These are phyloP conservation scores for Festucalex cinctus DNA, from an alignment of 2,113 vertebrate genomes.

Conservation along the genomic window DNA sequence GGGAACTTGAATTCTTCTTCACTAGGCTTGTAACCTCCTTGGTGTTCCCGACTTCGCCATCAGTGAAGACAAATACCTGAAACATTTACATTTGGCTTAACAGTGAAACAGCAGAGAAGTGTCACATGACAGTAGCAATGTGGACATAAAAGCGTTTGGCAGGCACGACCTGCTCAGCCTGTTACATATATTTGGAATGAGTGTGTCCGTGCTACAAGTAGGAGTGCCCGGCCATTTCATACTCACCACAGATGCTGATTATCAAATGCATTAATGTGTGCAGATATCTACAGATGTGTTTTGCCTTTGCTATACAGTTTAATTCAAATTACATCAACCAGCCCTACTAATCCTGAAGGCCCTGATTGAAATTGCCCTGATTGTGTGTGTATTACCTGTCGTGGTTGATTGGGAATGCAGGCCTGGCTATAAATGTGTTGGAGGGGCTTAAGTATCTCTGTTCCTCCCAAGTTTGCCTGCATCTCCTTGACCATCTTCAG, in stretches of 20 bases:
- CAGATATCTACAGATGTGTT: neutral
- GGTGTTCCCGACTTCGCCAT: constrained; percentile 80
- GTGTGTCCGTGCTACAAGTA: neutral
- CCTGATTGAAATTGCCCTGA: no score
- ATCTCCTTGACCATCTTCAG: constrained; percentile 64
- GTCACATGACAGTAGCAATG: neutral
- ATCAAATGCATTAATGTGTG: neutral
- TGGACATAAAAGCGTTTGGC: neutral
- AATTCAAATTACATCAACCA: neutral
- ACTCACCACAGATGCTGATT: neutral
- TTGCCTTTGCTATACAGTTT: no score
- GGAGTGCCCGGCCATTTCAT: neutral
- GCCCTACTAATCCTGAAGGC: neutral
- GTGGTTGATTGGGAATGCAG: constrained; percentile 62
- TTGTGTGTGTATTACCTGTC: constrained; percentile 77
- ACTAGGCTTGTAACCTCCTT: constrained; percentile 75
- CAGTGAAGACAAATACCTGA: constrained; percentile 86
- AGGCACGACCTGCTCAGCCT: neutral
- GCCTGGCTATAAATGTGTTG: constrained; percentile 70
- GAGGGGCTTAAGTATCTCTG: constrained; percentile 76
- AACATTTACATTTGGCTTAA: neutral
- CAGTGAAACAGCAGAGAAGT: neutral
- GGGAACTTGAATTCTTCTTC: constrained; percentile 59
- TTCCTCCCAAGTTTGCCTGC: constrained; percentile 72
- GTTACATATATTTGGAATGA: neutral